Percentiles rank a stretch among this genome's conserved stretches.
Evolutionary conservation across 2,888 invertebrate species (phyloP).

Genomic region (Epinotia ramella): DNA sequence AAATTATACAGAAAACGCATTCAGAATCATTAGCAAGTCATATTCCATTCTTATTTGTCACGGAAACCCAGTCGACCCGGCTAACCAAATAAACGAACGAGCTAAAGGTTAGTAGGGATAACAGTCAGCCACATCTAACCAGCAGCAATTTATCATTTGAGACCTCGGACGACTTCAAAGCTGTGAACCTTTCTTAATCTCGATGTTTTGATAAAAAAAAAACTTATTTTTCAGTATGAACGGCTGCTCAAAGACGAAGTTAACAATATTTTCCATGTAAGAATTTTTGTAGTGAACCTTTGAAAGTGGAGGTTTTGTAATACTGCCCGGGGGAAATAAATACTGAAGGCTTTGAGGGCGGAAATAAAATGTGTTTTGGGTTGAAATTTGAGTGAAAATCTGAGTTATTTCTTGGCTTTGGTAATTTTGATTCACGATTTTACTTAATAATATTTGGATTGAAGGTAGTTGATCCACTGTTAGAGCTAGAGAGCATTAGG

Average conservation of each 20-base stretch:
- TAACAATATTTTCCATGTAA: slow-evolving; percentile 54
- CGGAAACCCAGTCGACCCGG: slow-evolving; percentile 68
- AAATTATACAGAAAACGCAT: slow-evolving; percentile 1
- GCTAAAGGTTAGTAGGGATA: slow-evolving; percentile 66
- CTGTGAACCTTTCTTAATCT: slow-evolving; percentile 73
- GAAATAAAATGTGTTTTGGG: slow-evolving; percentile 30
- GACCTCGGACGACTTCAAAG: slow-evolving; percentile 71
- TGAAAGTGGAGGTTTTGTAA: slow-evolving; percentile 43
- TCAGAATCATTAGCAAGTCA: slow-evolving; percentile 14
- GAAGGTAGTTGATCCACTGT: background rate
- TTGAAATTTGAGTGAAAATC: slow-evolving; percentile 17
- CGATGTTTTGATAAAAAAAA: slow-evolving; percentile 66
- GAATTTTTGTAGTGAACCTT: slow-evolving; percentile 43
- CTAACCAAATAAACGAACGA: slow-evolving; percentile 70
- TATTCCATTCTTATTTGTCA: slow-evolving; percentile 65
- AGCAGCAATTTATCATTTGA: slow-evolving; percentile 73
- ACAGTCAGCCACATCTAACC: slow-evolving; percentile 72
- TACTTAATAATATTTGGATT: background rate
- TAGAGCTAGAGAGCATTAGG: background rate
- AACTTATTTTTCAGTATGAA: slow-evolving; percentile 56
- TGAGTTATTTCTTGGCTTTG: background rate
- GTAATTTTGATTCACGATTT: background rate
- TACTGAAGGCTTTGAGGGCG: slow-evolving; percentile 23
- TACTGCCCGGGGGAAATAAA: slow-evolving; percentile 40
- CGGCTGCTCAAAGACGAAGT: slow-evolving; percentile 49